Evolutionary conservation across 2,888 invertebrate genomes (phyloP), one percentile per base, ranked within the genome.

Genomic region (Ennomos erosarius): DNA sequence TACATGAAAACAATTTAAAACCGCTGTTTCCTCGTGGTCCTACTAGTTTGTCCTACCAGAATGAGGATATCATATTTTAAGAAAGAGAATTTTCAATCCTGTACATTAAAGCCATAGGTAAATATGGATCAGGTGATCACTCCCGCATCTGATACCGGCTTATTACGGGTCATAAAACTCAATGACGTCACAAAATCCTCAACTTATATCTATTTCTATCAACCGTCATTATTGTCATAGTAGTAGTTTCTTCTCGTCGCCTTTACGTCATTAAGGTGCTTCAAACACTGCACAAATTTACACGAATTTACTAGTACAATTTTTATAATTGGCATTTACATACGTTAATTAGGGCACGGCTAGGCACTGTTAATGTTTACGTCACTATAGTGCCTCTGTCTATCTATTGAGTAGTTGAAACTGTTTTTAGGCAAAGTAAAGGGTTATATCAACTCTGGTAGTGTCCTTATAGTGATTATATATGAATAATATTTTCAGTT

Each of bases 291-390:
- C 86, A 87, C 84, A 77, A 83, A 53, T 69, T 49, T 69, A 68
- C 79, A 87, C 88, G 89, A 89, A 89, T 88, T 88, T 89, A 89
- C 74, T 85, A 88, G 81, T 70, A 61, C 78, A 76, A 79, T 85
- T 88, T 87, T 78, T 80, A 78, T 67, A 68, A 71, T 75, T 47
- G 50, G 75, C 79, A 73, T 87, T 82, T 88, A 89, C 85, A 87
- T 80, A 79, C 63, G 81, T 85, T 85, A 64, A 37, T 56, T 70
- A 73, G 59, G 64, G 73, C 75, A 71, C 70, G 12, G 70, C 67
- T 62, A 62, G 69, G 68, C 3, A 45, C 26, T 8, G 16, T 52
- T 38, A 39, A 36, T 46, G 53, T 53, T 62, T 12, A 55, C 8
- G 50, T 56, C 52, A 13, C 38, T 46, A 16, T 46, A 61, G 55